Percentiles rank a stretch among this genome's conserved stretches.
Conservation (phyloP, 2,797 vertebrate species). For the Sebastes variabilis region DNA sequence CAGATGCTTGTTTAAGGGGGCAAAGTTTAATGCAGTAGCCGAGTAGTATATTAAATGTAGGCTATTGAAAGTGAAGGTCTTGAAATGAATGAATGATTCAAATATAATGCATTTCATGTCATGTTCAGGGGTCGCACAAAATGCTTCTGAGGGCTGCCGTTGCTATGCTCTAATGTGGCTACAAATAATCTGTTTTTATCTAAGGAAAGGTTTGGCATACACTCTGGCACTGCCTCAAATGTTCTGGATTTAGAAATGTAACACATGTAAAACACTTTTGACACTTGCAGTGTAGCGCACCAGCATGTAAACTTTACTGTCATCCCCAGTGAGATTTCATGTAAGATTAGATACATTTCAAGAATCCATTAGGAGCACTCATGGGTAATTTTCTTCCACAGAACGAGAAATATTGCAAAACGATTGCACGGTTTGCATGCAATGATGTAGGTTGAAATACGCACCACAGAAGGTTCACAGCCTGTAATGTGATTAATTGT, state of each 20-base stretch:
- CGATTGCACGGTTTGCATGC: background rate
- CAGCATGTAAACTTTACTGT: background rate
- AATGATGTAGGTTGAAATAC: slow-evolving; percentile 12
- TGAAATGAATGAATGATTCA: background rate
- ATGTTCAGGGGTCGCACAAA: background rate
- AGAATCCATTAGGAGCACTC: slow-evolving; percentile 35
- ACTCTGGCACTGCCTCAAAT: background rate
- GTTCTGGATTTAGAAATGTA: background rate
- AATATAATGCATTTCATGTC: background rate
- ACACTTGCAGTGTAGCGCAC: background rate
- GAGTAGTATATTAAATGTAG: background rate
- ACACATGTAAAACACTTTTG: slow-evolving; percentile 3
- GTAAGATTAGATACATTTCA: slow-evolving; percentile 32
- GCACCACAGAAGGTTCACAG: slow-evolving; percentile 11
- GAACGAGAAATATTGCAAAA: background rate
- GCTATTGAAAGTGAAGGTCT: background rate
- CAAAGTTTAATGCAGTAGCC: background rate
- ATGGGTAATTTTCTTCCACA: slow-evolving; percentile 29
- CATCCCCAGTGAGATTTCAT: slow-evolving; percentile 16
- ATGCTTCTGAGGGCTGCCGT: background rate
- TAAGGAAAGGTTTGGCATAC: background rate
- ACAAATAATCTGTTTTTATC: background rate
- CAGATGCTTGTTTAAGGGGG: background rate
- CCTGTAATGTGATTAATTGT: slow-evolving; percentile 39
- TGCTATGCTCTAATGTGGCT: background rate